phyloP scores from a whole-genome alignment of 2,888 invertebrate genomes.

The Volucella inflata region DNA sequence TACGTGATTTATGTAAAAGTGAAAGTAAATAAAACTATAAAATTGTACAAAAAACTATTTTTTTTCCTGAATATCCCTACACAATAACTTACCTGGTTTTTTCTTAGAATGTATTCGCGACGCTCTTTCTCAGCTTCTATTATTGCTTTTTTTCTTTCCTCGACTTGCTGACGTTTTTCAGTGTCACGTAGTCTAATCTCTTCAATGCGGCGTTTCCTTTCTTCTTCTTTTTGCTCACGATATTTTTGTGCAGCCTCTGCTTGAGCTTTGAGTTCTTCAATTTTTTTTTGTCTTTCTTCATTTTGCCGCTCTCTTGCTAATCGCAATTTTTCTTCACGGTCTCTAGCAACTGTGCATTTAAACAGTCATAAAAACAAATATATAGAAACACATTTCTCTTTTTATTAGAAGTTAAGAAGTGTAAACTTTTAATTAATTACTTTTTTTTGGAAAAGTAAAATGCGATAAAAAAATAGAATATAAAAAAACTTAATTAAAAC shows the following conservation, averaged over 20 bases:
- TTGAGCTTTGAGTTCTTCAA: constrained; percentile 95
- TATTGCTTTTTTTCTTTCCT: constrained; percentile 94
- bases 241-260: constrained; percentile 94
- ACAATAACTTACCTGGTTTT: constrained; percentile 86
- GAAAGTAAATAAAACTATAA: constrained; percentile 43
- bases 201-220: constrained; percentile 91
- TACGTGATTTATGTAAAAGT: constrained; percentile 26
- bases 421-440: constrained; percentile 47
- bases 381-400: constrained; percentile 8
- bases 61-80: constrained; percentile 14
- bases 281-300: constrained; percentile 93
- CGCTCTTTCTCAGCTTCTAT: constrained; percentile 95
- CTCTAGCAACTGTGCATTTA: constrained; percentile 80
- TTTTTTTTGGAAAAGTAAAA: constrained; percentile 22
- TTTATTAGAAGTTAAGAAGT: constrained; percentile 32
- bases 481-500: constrained; percentile 43
- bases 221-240: constrained; percentile 94
- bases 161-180: constrained; percentile 89
- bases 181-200: constrained; percentile 92
- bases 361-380: constrained; percentile 33
- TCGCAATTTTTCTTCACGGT: constrained; percentile 88
- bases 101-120: constrained; percentile 92
- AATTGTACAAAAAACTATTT: constrained; percentile 20
- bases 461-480: constrained; percentile 15
- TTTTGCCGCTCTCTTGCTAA: constrained; percentile 93